These are phyloP conservation scores for Lymantria dispar DNA, from an alignment of 2,888 invertebrate species.

Conservation along the genomic window DNA sequence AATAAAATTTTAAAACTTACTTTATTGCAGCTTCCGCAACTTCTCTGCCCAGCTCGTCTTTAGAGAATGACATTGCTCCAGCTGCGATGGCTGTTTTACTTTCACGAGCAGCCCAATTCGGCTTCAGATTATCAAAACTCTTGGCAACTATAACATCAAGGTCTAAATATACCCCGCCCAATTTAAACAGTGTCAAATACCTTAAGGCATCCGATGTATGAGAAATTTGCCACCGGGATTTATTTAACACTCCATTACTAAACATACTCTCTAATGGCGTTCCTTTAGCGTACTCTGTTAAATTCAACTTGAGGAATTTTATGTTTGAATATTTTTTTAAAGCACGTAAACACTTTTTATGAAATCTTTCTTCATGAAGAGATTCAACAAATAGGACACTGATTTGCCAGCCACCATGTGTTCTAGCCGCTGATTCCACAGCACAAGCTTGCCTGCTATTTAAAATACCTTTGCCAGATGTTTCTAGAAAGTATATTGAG, in stretches of 20 bases:
- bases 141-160: slow-evolving; percentile 24
- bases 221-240: slow-evolving; percentile 13
- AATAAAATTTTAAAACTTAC: slow-evolving; percentile 4
- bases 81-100: not conserved
- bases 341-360: slow-evolving; percentile 2
- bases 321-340: slow-evolving; percentile 22
- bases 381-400: slow-evolving; percentile 11
- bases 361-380: slow-evolving; percentile 6
- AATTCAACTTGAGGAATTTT: slow-evolving; percentile 13
- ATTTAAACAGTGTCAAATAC: slow-evolving; percentile 25
- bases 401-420: slow-evolving; percentile 6
- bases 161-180: slow-evolving; percentile 32
- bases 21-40: slow-evolving; percentile 13
- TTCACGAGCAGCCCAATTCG: slow-evolving; percentile 27
- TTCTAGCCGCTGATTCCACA: slow-evolving; percentile 10
- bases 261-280: slow-evolving; percentile 19
- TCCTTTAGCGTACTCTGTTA: slow-evolving; percentile 18
- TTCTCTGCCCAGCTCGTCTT: slow-evolving; percentile 12
- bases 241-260: slow-evolving; percentile 6
- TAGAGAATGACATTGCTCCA: slow-evolving; percentile 12
- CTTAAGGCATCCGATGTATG: slow-evolving; percentile 30
- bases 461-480: slow-evolving; percentile 3
- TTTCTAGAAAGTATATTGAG: slow-evolving; percentile 7
- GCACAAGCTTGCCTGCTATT: slow-evolving; percentile 10
- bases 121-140: slow-evolving; percentile 23